Evolutionary conservation across 2,888 invertebrate species (phyloP).

Genomic region (Drosophila robusta): DNA sequence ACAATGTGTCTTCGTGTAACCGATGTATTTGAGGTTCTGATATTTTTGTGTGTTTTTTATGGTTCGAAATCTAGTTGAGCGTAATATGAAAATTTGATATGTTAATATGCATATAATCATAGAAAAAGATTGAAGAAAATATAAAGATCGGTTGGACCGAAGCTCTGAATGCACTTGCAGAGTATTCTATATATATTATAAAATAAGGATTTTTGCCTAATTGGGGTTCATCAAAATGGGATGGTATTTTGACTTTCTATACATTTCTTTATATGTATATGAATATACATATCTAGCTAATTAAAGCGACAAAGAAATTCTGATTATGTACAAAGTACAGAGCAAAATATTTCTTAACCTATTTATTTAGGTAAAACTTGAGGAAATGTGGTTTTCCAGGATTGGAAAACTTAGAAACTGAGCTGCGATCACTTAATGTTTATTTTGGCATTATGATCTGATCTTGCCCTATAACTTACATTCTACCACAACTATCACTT

Average conservation of each 20-base stretch:
- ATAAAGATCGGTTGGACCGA: background rate
- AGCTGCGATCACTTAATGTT: too few species aligned
- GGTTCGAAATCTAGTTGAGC: background rate
- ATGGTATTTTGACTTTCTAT: background rate
- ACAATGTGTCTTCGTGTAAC: conserved; percentile 17
- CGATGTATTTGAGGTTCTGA: background rate
- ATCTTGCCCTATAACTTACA: background rate
- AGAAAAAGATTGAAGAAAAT: background rate
- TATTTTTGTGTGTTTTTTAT: background rate
- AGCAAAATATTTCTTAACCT: too few species aligned
- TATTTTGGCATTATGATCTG: background rate
- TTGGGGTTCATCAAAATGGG: too few species aligned
- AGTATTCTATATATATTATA: background rate
- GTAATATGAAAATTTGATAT: background rate
- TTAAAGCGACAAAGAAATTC: too few species aligned
- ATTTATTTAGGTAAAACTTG: background rate
- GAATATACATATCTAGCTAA: too few species aligned
- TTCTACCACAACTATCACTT: background rate
- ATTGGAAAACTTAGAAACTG: too few species aligned
- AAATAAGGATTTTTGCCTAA: too few species aligned
- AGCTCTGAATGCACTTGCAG: conserved; percentile 1
- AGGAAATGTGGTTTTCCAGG: too few species aligned
- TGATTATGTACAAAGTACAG: too few species aligned
- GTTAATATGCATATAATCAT: background rate
- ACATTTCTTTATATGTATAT: too few species aligned